phyloP scores from a whole-genome alignment of 2,888 invertebrate genomes.

The Hoplodrina ambigua region DNA sequence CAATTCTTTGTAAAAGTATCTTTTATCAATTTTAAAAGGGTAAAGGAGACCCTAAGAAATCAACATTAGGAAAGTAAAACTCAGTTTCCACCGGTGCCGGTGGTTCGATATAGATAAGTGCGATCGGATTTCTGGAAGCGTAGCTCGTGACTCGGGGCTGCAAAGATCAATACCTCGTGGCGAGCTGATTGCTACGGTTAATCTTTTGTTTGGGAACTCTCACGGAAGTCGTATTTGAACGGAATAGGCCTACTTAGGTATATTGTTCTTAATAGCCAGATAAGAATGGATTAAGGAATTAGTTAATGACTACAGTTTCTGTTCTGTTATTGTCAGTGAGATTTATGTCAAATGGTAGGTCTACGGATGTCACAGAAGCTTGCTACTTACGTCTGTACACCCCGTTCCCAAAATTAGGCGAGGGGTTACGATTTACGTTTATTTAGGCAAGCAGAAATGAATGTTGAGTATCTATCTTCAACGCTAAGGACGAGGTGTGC shows the following conservation, averaged over 20 bases:
- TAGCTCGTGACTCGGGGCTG: slow-evolving; percentile 31
- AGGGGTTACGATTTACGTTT: neutral
- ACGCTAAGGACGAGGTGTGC: slow-evolving; percentile 21
- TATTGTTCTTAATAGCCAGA: slow-evolving; percentile 41
- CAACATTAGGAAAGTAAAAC: slow-evolving; percentile 23
- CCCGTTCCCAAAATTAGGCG: neutral
- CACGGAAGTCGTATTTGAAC: slow-evolving; percentile 47
- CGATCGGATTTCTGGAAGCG: slow-evolving; percentile 55
- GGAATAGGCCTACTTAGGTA: slow-evolving; percentile 40
- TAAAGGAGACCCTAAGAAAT: slow-evolving; percentile 26
- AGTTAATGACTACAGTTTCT: slow-evolving; percentile 23
- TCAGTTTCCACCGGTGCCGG: slow-evolving; percentile 22
- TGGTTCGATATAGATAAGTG: slow-evolving; percentile 42
- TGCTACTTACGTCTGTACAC: neutral
- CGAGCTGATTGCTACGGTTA: slow-evolving; percentile 59
- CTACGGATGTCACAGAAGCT: neutral
- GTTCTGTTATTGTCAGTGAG: slow-evolving; percentile 18
- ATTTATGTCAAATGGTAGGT: slow-evolving; percentile 1
- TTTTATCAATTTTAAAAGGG: slow-evolving; percentile 22
- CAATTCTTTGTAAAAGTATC: neutral
- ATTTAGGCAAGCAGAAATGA: slow-evolving; percentile 11
- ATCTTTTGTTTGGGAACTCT: slow-evolving; percentile 62
- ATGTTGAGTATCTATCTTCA: slow-evolving; percentile 15
- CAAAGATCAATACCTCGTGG: slow-evolving; percentile 60
- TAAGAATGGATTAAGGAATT: slow-evolving; percentile 33